These are phyloP conservation scores for Synergus laeviventris DNA, from an alignment of 2,888 invertebrate genomes.

Conservation along the genomic window DNA sequence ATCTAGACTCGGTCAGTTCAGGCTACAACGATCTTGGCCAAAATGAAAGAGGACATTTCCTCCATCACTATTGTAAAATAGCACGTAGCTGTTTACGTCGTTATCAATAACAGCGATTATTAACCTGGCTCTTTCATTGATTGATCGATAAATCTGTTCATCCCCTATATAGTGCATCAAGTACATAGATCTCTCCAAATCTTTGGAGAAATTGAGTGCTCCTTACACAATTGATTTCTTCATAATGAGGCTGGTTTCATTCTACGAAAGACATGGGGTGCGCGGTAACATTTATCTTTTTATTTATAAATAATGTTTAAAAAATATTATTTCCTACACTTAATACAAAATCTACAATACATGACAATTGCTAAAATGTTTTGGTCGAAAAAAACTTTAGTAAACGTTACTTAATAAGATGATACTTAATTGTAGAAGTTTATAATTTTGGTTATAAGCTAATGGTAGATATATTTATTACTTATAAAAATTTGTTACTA, in stretches of 20 bases:
- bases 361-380: not conserved
- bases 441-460: not conserved
- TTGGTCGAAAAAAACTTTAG: not conserved
- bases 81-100: slow-evolving; percentile 25
- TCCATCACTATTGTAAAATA: slow-evolving; percentile 25
- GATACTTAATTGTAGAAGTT: not conserved
- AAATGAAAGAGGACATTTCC: slow-evolving; percentile 36
- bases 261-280: slow-evolving; percentile 10
- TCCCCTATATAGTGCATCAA: not conserved
- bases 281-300: slow-evolving; percentile 15
- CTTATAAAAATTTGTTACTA: not conserved
- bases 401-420: not conserved
- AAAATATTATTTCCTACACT: not conserved
- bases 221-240: not conserved
- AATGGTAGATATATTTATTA: not conserved
- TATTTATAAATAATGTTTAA: not conserved
- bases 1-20: slow-evolving; percentile 8
- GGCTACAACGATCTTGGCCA: slow-evolving; percentile 14
- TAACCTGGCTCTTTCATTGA: not conserved
- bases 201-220: not conserved
- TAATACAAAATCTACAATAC: not conserved
- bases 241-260: not conserved
- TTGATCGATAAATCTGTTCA: not conserved
- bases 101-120: slow-evolving; percentile 19
- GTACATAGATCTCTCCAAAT: not conserved